A percentile compares a stretch with the other conserved stretches of the same genome.
phyloP scores from a whole-genome alignment of 1,140 invertebrate species.

The Chironomus tepperi region DNA sequence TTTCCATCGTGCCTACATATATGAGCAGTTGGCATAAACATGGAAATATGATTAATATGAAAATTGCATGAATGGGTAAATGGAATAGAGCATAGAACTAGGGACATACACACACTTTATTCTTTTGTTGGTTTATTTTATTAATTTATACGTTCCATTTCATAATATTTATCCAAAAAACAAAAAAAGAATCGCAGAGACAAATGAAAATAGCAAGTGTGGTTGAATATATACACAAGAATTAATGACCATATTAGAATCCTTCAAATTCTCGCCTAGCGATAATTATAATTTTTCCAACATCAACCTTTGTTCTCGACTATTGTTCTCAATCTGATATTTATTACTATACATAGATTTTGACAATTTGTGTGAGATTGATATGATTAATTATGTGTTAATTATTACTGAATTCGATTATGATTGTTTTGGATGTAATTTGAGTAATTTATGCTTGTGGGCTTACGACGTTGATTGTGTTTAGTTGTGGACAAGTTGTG shows the following conservation, averaged over 20 bases:
- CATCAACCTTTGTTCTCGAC: background rate
- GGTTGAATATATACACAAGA: background rate
- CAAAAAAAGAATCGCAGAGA: background rate
- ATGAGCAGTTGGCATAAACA: too few species aligned
- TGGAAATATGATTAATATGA: background rate
- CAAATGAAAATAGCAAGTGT: background rate
- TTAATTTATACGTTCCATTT: background rate
- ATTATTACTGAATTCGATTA: background rate
- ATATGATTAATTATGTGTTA: slow-evolving; percentile 10
- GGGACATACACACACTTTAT: background rate
- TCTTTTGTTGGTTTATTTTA: background rate
- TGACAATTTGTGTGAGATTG: slow-evolving; percentile 6
- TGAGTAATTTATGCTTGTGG: too few species aligned
- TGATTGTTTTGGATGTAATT: background rate
- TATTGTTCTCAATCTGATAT: background rate
- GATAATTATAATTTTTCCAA: background rate
- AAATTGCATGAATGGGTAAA: slow-evolving; percentile 1
- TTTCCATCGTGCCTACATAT: too few species aligned
- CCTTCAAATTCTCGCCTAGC: background rate
- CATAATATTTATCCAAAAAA: background rate
- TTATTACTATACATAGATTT: background rate
- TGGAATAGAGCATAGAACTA: background rate
- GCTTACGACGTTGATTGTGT: too few species aligned
- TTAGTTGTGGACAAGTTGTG: too few species aligned
- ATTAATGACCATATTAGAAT: background rate